Evolutionary conservation across 2,113 vertebrate species (phyloP), one percentile per base, ranked within the genome.

Genomic region (Ctenodactylus gundi): DNA sequence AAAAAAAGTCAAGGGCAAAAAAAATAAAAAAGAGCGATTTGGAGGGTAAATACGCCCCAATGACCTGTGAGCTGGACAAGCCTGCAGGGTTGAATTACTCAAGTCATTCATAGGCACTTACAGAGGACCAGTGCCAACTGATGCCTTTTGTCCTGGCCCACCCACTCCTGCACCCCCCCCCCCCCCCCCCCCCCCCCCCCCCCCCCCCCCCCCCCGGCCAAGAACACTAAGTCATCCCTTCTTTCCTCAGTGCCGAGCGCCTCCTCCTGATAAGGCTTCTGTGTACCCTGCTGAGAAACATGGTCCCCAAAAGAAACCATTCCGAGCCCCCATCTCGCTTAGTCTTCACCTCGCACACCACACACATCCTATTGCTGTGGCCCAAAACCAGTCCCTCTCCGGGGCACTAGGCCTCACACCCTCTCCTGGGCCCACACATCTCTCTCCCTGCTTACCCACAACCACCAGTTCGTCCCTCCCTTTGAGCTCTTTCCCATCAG

Each of bases 101-200:
- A n/a, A 0, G 8, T 4, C 46, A 60, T 7, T 60, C 34, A 4
- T 15, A 39, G 27, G 7, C 36, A 39, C 72, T 75, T 36, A 15
- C 0, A 1, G 72, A 41, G 34, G 34, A 31, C 15, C 72, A n/a
- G n/a, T 15, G 1, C 64, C 29, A 2, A 1, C 0, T 3, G 36
- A 25, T 1, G 20, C 51, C 13, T 0, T 23, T 36, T 31, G 21
- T n/a, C n/a, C 41, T 4, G 44, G 41, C 2, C 29, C 29, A 1
- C 7, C 67, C 4, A 3, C n/a, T 70, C 31, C 1, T 7, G 18
- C 7, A n/a, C n/a, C n/a, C n/a, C n/a, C n/a, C n/a, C n/a, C n/a
- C n/a, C n/a, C n/a, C n/a, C n/a, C n/a, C n/a, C n/a, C n/a, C n/a
- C n/a, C n/a, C n/a, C n/a, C n/a, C n/a, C n/a, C n/a, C n/a, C n/a